Evolutionary conservation across 1,140 invertebrate genomes (phyloP), one percentile per base, ranked within the genome.

Genomic region (Dinoponera quadriceps): DNA sequence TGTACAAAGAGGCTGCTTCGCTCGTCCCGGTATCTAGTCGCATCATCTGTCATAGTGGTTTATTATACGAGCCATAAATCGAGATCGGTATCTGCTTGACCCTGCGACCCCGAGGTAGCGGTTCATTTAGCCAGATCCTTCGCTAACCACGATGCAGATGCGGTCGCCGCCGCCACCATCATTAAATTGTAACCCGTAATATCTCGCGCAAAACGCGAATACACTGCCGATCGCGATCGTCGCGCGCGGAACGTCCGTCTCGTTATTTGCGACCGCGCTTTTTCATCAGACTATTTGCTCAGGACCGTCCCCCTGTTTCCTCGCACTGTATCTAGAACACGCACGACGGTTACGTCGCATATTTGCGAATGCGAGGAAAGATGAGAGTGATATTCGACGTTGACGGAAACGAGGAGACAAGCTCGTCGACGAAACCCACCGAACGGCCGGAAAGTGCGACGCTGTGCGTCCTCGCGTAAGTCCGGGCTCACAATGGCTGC

Each of bases 81-180:
- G 89, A 89, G 89, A 92, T 92, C 84, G 78, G 87, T 92, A 89
- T 92, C 90, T 86, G 85, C 75, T 78, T 88, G 90, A 90, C 90
- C 91, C 86, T 73, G 62, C 75, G 91, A 91, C 83, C 87, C 18
- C 33, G 73, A 85, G 77, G 85, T 89, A 91, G 87, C 88, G 90
- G 87, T 90, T 89, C 68, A 57, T 87, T 85, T 85, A 82, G 60
- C 33, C 74, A 59, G 25, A 60, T 66, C 71, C 62, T 68, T 22
- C 5, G 1, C 69, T 44, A 72, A 51, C 44, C 9, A 18, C 20
- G 38, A 29, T 60, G 27, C 48, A 29, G n/a, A 38, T n/a, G n/a
- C 25, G 13, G 13, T 3, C 9, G 66, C 20, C 66, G 82, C n/a
- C 48, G 11, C 9, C 9, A 59, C 20, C 66, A 82, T 16, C 72